Evolutionary conservation across 2,797 vertebrate genomes (phyloP), one percentile per base, ranked within the genome.

Genomic region (Crocidura indochinensis): DNA sequence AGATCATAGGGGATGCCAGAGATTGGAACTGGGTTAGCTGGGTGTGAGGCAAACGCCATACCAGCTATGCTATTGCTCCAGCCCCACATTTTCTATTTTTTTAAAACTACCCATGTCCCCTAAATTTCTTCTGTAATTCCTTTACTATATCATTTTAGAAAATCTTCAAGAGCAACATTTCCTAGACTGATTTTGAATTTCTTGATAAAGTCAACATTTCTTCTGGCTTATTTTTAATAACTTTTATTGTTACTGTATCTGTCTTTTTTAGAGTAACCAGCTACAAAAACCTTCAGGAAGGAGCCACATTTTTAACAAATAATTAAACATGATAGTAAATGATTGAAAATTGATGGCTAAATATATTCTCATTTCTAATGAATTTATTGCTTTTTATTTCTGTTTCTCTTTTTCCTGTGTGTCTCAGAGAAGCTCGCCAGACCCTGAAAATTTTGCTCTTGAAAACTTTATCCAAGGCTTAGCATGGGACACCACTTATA

Each of bases 281-380:
- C 44, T 75, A 83, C 83, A 83, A 84, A 90, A 91, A 90, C 90
- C 84, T 92, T 88, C 92, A 91, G 94, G 94, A 95, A 96, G 77
- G 87, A 96, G 53, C 82, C 76, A 83, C 22, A 26, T n/a, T 90
- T 91, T 73, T 93, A 94, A 92, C 87, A 93, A 85, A 94, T 82
- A 94, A 94, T 93, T 94, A n/a, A 92, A 94, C 92, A 83, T 92
- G 76, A 87, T 89, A 62, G 87, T 79, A 83, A 81, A 87, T 95
- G 91, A 91, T 95, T 96, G 94, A 96, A 95, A 92, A 94, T 90
- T 94, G 88, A 88, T 86, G 83, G 62, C 19, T 91, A 85, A 94
- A 86, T 84, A 81, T 87, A 95, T 93, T 94, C 88, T 78, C 90
- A 92, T 95, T 94, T 95, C 90, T 94, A 92, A 86, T 92, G 72